These are phyloP conservation scores for Pagrus major DNA, from an alignment of 2,113 vertebrate species.

Conservation along the genomic window DNA sequence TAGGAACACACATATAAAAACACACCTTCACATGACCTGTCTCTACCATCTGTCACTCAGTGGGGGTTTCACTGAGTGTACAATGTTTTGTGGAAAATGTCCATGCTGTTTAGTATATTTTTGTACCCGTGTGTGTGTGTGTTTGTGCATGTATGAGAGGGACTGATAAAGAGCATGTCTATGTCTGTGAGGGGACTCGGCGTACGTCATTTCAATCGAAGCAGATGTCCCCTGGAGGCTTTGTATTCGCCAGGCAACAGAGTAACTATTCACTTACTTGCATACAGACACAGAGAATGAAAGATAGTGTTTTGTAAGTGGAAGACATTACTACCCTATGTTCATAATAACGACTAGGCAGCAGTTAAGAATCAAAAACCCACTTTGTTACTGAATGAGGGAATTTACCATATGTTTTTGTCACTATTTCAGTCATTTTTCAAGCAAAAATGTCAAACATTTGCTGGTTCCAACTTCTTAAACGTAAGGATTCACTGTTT, in stretches of 20 bases:
- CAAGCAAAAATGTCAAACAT: no score
- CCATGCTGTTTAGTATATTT: slow-evolving; percentile 57
- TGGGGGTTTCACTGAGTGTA: slow-evolving; percentile 46
- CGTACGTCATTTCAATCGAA: slow-evolving; percentile 28
- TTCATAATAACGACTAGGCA: background rate
- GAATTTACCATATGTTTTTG: no score
- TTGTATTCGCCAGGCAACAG: slow-evolving; percentile 40
- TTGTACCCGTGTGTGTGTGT: background rate
- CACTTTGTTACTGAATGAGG: background rate
- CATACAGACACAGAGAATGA: background rate
- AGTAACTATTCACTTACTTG: background rate
- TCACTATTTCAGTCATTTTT: no score
- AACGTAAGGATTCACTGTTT: no score
- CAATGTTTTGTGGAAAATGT: slow-evolving; percentile 45
- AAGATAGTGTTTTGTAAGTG: background rate
- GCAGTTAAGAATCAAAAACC: background rate
- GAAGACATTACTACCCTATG: background rate
- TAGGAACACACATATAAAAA: slow-evolving; percentile 1
- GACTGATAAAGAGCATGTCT: slow-evolving; percentile 24
- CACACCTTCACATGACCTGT: slow-evolving; percentile 25
- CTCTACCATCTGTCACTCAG: slow-evolving; percentile 68
- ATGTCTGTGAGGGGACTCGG: slow-evolving; percentile 29
- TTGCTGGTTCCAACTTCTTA: no score
- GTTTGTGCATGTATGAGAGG: background rate
- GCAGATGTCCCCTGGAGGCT: slow-evolving; percentile 42